Conservation (phyloP, 2,113 vertebrate species). For the Pseudorectes ferrugineus region DNA sequence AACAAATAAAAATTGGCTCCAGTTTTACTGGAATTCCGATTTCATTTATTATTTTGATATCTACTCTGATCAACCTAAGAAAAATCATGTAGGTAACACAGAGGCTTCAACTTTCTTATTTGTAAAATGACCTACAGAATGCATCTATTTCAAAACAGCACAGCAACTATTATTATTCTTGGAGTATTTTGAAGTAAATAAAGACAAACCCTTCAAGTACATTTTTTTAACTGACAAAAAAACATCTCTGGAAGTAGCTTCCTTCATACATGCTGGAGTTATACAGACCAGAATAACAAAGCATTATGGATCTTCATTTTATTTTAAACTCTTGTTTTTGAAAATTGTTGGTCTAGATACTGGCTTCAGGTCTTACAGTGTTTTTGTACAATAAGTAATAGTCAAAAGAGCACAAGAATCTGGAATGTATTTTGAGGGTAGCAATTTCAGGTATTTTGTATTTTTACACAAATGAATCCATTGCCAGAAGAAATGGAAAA, state of each 20-base stretch:
- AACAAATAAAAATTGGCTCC: neutral
- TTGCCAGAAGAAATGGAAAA: neutral
- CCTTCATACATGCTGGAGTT: neutral
- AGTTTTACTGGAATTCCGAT: neutral
- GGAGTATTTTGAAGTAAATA: neutral
- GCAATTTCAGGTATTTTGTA: neutral
- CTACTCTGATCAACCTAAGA: neutral
- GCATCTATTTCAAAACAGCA: neutral
- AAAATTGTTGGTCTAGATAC: neutral
- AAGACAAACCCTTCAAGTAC: neutral
- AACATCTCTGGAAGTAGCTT: neutral
- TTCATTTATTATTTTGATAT: neutral
- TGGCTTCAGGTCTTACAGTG: neutral
- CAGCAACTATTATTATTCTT: neutral
- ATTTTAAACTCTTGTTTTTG: neutral
- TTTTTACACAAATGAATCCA: neutral
- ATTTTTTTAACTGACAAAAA: neutral
- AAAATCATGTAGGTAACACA: neutral
- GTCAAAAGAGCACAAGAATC: neutral
- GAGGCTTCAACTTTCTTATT: neutral
- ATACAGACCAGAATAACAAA: neutral
- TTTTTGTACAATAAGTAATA: neutral
- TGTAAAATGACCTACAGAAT: neutral
- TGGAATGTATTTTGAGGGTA: neutral
- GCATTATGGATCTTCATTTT: neutral